These are phyloP conservation scores for Tachyglossus aculeatus DNA, from an alignment of 2,797 vertebrate genomes.

Conservation along the genomic window DNA sequence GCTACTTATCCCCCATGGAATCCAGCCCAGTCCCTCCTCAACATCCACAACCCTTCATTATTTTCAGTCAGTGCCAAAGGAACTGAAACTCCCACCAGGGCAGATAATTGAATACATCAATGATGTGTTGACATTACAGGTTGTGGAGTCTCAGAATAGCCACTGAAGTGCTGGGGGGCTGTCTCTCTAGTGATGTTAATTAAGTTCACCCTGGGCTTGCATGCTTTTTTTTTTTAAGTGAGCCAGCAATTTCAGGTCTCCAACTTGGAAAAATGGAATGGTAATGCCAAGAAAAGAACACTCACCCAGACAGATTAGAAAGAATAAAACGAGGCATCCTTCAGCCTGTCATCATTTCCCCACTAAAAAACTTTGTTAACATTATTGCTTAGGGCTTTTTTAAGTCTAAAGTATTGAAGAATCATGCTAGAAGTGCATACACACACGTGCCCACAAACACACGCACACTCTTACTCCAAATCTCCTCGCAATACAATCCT, in stretches of 20 bases:
- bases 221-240: background rate
- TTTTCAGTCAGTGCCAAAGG: slow-evolving; percentile 54
- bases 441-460: background rate
- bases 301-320: background rate
- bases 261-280: slow-evolving; percentile 9
- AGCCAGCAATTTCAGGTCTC: slow-evolving; percentile 4
- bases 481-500: too few relatives aligned
- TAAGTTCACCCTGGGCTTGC: slow-evolving; percentile 58
- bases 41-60: slow-evolving; percentile 50
- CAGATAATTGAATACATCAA: slow-evolving; percentile 59
- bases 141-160: slow-evolving; percentile 21
- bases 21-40: too few relatives aligned
- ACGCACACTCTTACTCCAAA: too few relatives aligned
- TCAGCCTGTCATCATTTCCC: background rate
- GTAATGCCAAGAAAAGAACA: background rate
- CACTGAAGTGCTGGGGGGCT: slow-evolving; percentile 48
- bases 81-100: slow-evolving; percentile 53
- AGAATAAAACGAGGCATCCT: background rate
- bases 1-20: too few relatives aligned
- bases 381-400: background rate
- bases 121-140: slow-evolving; percentile 52
- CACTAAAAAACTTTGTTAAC: background rate
- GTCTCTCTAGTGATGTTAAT: slow-evolving; percentile 51
- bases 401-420: background rate
- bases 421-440: background rate